phyloP scores from a whole-genome alignment of 2,797 vertebrate genomes.

The Coreius guichenoti region DNA sequence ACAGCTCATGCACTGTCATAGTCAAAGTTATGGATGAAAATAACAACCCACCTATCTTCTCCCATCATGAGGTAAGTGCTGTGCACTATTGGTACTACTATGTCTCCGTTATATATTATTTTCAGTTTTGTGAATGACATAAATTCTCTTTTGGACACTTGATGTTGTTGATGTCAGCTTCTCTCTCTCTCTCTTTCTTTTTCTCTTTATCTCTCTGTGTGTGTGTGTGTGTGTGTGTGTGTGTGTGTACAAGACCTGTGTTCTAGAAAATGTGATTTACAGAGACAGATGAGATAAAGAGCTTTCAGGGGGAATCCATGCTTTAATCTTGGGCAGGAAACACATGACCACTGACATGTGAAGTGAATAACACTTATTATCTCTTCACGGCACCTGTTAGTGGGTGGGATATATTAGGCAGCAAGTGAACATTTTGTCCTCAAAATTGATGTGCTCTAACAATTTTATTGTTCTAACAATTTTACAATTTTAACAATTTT shows the following conservation, averaged over 20 bases:
- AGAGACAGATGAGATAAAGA: slow-evolving; percentile 43
- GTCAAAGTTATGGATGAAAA: slow-evolving; percentile 80
- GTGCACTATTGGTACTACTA: background rate
- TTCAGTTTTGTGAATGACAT: background rate
- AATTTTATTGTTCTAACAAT: no score
- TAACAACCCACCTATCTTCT: slow-evolving; percentile 82
- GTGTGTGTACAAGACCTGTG: background rate
- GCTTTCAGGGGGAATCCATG: slow-evolving; percentile 67
- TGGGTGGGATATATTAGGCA: no score
- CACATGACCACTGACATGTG: no score
- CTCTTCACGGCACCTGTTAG: no score
- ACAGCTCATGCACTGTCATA: slow-evolving; percentile 80
- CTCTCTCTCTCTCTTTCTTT: background rate
- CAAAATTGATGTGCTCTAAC: no score
- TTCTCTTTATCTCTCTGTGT: slow-evolving; percentile 1
- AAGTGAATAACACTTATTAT: no score
- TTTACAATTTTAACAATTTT: no score
- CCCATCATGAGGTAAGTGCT: slow-evolving; percentile 78
- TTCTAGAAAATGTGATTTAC: slow-evolving; percentile 71
- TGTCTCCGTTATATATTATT: background rate
- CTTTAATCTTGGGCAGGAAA: slow-evolving; percentile 71
- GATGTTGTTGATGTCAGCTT: background rate
- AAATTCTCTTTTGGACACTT: background rate
- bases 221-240: background rate
- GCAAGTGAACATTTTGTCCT: no score